Base-by-base conservation (phyloP, 2,113 vertebrate genomes). In the Megaleporinus macrocephalus region DNA sequence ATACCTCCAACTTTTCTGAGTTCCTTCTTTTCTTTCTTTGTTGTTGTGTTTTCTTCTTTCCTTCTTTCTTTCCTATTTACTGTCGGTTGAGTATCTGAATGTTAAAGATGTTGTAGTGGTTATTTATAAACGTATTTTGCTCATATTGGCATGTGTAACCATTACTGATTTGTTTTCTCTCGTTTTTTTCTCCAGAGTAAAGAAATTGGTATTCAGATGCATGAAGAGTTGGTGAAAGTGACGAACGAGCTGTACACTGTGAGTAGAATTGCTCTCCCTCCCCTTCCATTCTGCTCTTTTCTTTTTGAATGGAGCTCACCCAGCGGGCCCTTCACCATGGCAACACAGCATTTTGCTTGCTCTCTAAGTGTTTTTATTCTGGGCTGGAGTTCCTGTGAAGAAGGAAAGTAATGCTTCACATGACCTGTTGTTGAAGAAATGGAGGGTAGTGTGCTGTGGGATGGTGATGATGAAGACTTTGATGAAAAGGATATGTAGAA, bases 221-320 rank as follows among this genome's bases (percentile, higher is more conserved):
- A 99, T 0, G 98, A 99, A 78, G 98, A 99, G 79, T 95, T 99
- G 71, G 94, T 98, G 91, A 99, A 99, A 53, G 98, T 99, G 92
- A 99, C 98, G 69, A 99, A 98, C 0, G 98, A 99, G 92, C 96
- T 99, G 20, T 99, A 99, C 92, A 99, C 97, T 78, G 98, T 99
- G 90, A 97, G 97, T 96, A 80, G 76, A 66, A 72, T 30, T 16
- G 49, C 83, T 83, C 18, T 89, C 65, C 51, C 70, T 82, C 72
- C 49, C 44, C 65, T n/a, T 80, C 27, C 65, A 71, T 69, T 36
- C 62, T 33, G 53, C 69, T 63, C 29, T 76, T 51, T 26, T 76
- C 61, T 68, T 36, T 79, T 68, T 69, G 66, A 71, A 33, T 41
- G 62, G 59, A 71, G 27, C 70, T 55, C n/a, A 69, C 82, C 78